Base-by-base conservation (phyloP, 2,113 vertebrate species). In the Scomber colias region DNA sequence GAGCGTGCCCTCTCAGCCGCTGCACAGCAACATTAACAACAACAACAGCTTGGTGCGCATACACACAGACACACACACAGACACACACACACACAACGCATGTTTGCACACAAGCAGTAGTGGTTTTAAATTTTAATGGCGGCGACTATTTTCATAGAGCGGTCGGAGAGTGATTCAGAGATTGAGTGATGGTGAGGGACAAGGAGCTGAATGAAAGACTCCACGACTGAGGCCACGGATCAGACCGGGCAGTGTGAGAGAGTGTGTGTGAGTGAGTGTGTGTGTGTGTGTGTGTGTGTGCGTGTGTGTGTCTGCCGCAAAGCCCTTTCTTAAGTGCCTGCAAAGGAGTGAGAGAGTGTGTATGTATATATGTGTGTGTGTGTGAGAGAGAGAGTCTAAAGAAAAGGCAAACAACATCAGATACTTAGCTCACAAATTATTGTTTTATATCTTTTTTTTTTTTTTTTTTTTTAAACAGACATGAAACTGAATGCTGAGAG, bases 91-190 rank as follows among this genome's bases (percentile, higher is more conserved):
- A 61, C 72, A 77, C 31, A 8, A 55, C 30, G 75, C 60, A 44
- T 77, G 86, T 87, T 87, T 87, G 81, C 77, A 89, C 80, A 90
- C 82, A 77, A 62, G 71, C 79, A 62, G 75, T 63, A 71, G 80
- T 73, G 77, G 75, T 67, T 90, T 89, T 79, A 87, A 90, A 83
- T 35, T 88, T 89, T 91, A 82, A 90, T 85, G 80, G 74, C 78
- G 27, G 74, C 5, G 59, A 78, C 87, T 87, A 87, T 84, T 91
- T 92, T 83, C 62, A 82, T 13, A 55, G 83, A 71, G 63, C 57
- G 11, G 69, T 27, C 19, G 1, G 48, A 81, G 76, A 83, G 77
- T 60, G 79, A 89, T 83, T 83, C 85, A 74, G 77, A 82, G 83
- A 85, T 56, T 71, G 80, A 85, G 77, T 53, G 84, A 80, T 75